Evolutionary conservation across 2,797 vertebrate genomes (phyloP), one percentile per base, ranked within the genome.

Genomic region (Hydrolagus colliei): DNA sequence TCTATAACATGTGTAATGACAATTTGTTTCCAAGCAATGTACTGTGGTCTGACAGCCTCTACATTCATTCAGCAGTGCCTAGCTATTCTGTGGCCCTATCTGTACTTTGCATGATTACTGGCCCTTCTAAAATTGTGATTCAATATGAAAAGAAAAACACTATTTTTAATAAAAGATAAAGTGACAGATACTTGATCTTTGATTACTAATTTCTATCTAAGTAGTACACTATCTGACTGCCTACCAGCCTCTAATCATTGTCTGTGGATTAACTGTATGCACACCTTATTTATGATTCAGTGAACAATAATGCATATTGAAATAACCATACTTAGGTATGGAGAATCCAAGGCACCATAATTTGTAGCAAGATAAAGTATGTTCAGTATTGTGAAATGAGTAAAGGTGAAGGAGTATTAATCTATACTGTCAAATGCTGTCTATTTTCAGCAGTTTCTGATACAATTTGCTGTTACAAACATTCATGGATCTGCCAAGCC

Each of bases 21-120:
- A 79, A 79, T 79, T 79, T 62, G 77, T 79, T 63, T 79, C 20
- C 63, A 61, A 79, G 18, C 14, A 41, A 61, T 62, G 62, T 27
- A 79, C 59, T 18, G 76, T 59, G 2, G 77, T 63, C n/a, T 63
- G n/a, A 63, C 63, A 63, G 61, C 9, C 76, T 62, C 61, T 62
- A 61, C 11, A 2, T 79, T 63, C n/a, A 78, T 78, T 61, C 18
- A 78, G 41, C 12, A 11, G 75, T 12, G 18, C 75, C 77, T 63
- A 22, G n/a, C n/a, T 79, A 63, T 63, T 63, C 32, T 79, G 12
- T 63, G 77, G 61, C 11, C n/a, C 14, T 79, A 79, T 63, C 61
- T 63, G 20, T 63, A 62, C 4, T 27, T 63, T 27, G 9, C 14
- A 8, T 63, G 59, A 6, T 63, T 79, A 79, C 14, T 9, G 1